These are phyloP conservation scores for Pyrgilauda ruficollis DNA, from an alignment of 2,113 vertebrate genomes.

Conservation along the genomic window DNA sequence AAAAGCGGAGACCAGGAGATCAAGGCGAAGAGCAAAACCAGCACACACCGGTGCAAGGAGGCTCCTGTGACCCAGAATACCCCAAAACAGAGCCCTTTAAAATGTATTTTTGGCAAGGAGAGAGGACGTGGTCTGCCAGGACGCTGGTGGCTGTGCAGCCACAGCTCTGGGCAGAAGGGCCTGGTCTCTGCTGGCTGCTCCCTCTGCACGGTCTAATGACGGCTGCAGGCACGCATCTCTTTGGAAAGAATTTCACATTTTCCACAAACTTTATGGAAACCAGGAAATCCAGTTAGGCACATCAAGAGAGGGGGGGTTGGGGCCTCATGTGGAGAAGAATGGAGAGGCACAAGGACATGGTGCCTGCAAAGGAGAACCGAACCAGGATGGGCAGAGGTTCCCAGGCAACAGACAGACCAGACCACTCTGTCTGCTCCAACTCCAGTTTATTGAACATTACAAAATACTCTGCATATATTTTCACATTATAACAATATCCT, in stretches of 20 bases:
- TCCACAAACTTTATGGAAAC: background rate
- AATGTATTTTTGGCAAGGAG: background rate
- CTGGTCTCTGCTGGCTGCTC: background rate
- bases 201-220: accelerated
- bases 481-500: constrained; percentile 58
- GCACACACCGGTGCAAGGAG: accelerated
- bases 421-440: background rate
- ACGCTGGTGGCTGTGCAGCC: background rate
- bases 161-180: background rate
- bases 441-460: constrained; percentile 55
- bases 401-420: background rate
- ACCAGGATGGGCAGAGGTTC: background rate
- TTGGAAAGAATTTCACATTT: constrained; percentile 16
- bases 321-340: background rate
- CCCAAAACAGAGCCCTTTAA: background rate
- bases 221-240: background rate
- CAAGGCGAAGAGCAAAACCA: background rate
- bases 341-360: background rate
- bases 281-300: background rate
- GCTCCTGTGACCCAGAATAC: background rate
- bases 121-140: background rate
- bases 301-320: background rate
- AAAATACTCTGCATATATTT: constrained; percentile 57
- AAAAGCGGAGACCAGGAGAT: background rate
- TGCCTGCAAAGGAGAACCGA: background rate